Evolutionary conservation across 2,797 vertebrate genomes (phyloP).

Genomic region (Nannoperca obscura): DNA sequence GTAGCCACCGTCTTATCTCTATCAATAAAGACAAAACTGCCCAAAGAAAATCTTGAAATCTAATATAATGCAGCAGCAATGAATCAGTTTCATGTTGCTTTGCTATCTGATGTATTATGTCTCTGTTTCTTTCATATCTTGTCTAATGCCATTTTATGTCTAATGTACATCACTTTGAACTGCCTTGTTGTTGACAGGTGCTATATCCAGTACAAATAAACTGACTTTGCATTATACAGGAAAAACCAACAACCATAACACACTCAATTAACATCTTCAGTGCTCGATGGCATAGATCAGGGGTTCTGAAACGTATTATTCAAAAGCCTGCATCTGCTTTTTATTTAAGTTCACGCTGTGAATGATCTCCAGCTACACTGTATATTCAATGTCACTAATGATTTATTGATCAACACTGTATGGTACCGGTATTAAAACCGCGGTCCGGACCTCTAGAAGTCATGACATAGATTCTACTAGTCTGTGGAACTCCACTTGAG

Average conservation of each 20-base stretch:
- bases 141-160: background rate
- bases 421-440: too few relatives aligned
- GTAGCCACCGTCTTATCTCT: background rate
- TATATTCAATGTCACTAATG: too few relatives aligned
- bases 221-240: background rate
- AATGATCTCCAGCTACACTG: too few relatives aligned
- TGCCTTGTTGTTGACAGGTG: background rate
- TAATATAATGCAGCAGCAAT: background rate
- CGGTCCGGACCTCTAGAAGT: too few relatives aligned
- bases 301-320: too few relatives aligned
- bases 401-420: too few relatives aligned
- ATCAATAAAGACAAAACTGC: background rate
- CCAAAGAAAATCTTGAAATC: background rate
- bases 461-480: background rate
- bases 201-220: background rate
- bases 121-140: background rate
- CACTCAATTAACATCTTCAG: slow-evolving; percentile 6
- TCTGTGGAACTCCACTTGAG: background rate
- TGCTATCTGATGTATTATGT: too few relatives aligned
- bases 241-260: background rate
- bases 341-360: too few relatives aligned
- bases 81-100: background rate
- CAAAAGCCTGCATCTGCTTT: too few relatives aligned
- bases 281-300: background rate
- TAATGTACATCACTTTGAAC: background rate